phyloP scores from a whole-genome alignment of 1,140 invertebrate species.

The Campoletis sonorensis region DNA sequence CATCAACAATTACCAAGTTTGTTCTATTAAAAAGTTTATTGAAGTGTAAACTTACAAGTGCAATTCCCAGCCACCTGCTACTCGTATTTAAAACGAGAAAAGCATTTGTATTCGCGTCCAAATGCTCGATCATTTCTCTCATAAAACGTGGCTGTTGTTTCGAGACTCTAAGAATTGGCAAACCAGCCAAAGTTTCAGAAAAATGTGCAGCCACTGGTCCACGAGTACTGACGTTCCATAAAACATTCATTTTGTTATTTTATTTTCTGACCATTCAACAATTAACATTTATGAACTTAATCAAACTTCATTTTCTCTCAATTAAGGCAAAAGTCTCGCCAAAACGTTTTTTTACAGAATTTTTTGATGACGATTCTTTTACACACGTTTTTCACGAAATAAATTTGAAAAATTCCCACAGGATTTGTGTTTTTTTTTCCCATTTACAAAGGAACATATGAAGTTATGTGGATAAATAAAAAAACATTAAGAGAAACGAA shows the following conservation, averaged over 20 bases:
- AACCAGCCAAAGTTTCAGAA: slow-evolving; percentile 83
- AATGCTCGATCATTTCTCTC: slow-evolving; percentile 79
- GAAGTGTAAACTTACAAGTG: slow-evolving; percentile 80
- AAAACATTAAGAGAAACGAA: too few relatives aligned
- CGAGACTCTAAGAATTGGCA: slow-evolving; percentile 84
- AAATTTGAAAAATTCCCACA: too few relatives aligned
- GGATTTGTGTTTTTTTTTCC: too few relatives aligned
- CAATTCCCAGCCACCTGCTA: slow-evolving; percentile 89
- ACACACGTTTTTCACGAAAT: too few relatives aligned
- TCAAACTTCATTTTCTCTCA: slow-evolving; percentile 45
- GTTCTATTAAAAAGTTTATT: not conserved
- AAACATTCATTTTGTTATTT: slow-evolving; percentile 1
- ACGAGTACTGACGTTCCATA: slow-evolving; percentile 76
- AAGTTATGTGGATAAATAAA: too few relatives aligned
- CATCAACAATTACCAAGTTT: not conserved
- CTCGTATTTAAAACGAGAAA: slow-evolving; percentile 87
- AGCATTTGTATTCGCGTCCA: slow-evolving; percentile 86
- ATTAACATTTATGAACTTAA: slow-evolving; percentile 31
- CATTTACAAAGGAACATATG: too few relatives aligned
- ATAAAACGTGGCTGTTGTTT: slow-evolving; percentile 82
- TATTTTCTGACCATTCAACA: not conserved
- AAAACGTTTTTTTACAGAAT: too few relatives aligned
- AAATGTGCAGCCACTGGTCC: slow-evolving; percentile 86
- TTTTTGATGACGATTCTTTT: too few relatives aligned
- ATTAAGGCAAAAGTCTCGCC: too few relatives aligned